These are phyloP conservation scores for Mystacornis crossleyi DNA, from an alignment of 2,113 vertebrate species.

Conservation along the genomic window DNA sequence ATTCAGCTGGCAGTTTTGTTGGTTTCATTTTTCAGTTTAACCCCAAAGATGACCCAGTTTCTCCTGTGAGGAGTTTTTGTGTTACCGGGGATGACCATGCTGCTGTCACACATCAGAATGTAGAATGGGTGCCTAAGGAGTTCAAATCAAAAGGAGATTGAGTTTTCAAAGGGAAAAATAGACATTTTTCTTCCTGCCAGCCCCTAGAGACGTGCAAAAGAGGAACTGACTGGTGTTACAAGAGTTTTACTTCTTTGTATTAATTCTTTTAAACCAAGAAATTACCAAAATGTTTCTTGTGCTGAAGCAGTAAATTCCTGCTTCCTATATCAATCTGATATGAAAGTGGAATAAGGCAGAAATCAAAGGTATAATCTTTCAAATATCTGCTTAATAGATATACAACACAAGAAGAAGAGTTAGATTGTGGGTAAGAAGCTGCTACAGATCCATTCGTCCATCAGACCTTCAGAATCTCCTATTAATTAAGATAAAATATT, in stretches of 20 bases:
- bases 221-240: not conserved
- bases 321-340: not conserved
- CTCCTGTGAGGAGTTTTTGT: not conserved
- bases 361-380: not conserved
- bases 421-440: not conserved
- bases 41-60: slow-evolving; percentile 3
- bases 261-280: not conserved
- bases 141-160: not conserved
- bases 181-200: not conserved
- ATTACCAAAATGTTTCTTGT: not conserved
- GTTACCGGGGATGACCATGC: not conserved
- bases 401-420: not conserved
- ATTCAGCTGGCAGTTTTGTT: slow-evolving; percentile 32
- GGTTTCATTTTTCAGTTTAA: slow-evolving; percentile 23
- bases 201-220: not conserved
- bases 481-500: slow-evolving; percentile 1
- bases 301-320: not conserved
- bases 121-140: not conserved
- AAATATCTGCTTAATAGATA: not conserved
- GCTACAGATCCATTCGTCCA: not conserved
- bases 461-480: not conserved
- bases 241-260: not conserved
- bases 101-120: not conserved
- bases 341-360: not conserved
- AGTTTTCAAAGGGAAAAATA: not conserved